Conservation (phyloP, 1,140 invertebrate genomes). For the Planococcus citri region DNA sequence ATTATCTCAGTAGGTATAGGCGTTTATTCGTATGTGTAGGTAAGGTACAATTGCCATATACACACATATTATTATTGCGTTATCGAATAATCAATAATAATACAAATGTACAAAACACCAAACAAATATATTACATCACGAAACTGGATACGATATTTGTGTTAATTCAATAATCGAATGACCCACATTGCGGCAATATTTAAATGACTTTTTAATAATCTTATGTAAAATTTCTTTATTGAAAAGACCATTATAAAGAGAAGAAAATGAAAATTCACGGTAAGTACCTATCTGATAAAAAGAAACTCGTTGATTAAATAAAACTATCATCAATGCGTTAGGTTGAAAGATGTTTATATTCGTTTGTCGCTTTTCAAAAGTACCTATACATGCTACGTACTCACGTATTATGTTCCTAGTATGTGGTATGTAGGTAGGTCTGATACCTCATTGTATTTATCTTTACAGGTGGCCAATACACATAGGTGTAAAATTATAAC, state of each 20-base stretch:
- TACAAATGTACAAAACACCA: background rate
- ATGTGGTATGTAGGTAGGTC: no score
- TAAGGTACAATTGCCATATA: background rate
- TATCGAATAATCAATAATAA: background rate
- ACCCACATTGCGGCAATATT: background rate
- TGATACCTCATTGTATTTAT: no score
- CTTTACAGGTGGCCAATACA: no score
- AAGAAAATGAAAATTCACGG: background rate
- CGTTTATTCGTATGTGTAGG: background rate
- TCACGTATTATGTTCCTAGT: no score
- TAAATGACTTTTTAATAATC: background rate
- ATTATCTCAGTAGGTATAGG: background rate
- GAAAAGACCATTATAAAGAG: background rate
- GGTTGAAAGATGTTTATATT: no score
- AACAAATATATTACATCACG: background rate
- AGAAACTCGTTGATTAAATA: no score
- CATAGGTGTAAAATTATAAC: no score
- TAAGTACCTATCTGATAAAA: background rate
- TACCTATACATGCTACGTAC: no score
- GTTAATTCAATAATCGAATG: constrained; percentile 4
- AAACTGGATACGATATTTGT: background rate
- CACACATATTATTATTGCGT: background rate
- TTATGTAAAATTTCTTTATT: background rate
- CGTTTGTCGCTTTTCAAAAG: no score
- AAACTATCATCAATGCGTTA: no score